Base-by-base conservation (phyloP, 2,888 invertebrate genomes). In the Bedellia somnulentella region DNA sequence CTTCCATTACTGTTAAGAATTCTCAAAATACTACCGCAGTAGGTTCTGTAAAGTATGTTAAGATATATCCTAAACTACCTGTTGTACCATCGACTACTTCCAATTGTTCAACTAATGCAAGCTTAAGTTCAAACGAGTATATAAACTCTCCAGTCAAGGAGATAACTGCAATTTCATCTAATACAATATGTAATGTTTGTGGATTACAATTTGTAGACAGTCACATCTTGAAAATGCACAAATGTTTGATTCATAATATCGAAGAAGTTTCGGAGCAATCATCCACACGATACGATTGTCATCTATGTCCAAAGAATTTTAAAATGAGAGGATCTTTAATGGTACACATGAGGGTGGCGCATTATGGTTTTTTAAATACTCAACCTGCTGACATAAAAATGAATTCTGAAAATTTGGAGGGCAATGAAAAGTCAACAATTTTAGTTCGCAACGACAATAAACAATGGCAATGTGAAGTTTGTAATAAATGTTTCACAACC, bases 401-500 rank as follows among this genome's bases (percentile, higher is more conserved):
- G 18, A 21, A 43, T 29, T 44, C 35, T 22, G 49, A 43, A 33
- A 46, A 32, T 32, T 30, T 26, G 14, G 43, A 52, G 5, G 22
- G 9, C 15, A 12, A 35, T 18, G 51, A 53, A 24, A 55, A 15
- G 6, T 44, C 46, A 15, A 5, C 18, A 58, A 55, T 18, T 24
- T 18, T 30, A 9, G 4, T 24, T 24, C 57, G 57, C 52, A 61
- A 52, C 42, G 85, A 86, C 39, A 83, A 82, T 30, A 91, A 91
- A 57, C 86, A 87, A 51, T 92, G 90, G 90, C 86, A 87, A 50
- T 92, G 92, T 51, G 89, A 90, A 47, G 83, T 88, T 25, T 92
- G 92, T 57, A 79, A 80, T 32, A 92, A 92, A 71, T 80, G 83
- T 59, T 92, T 92, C 52, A 91, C 91, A 0, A 92, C 91, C 2